Conservation (phyloP, 2,888 invertebrate species). For the Folsomia candida region DNA sequence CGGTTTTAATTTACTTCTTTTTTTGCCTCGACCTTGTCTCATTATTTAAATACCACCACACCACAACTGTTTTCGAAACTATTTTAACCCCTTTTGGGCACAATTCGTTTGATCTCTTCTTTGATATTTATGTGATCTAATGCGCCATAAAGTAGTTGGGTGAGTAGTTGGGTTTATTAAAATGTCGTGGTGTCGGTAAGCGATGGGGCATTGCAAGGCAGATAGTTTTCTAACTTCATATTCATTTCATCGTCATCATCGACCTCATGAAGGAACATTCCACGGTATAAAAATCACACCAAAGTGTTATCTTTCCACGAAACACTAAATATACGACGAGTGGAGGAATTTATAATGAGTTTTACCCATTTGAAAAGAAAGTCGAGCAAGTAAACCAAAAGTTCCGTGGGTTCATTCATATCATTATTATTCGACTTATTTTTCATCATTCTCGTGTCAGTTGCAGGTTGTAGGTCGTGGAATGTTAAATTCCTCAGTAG, state of each 20-base stretch:
- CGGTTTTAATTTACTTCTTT: too few relatives aligned
- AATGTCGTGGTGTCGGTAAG: too few relatives aligned
- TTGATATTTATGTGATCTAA: neutral
- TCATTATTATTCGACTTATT: too few relatives aligned
- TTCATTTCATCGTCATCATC: neutral
- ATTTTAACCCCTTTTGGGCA: neutral
- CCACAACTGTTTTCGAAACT: neutral
- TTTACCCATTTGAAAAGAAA: neutral
- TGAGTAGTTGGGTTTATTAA: neutral
- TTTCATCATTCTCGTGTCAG: neutral
- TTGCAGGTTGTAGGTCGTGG: neutral
- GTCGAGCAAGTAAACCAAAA: neutral
- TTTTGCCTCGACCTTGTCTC: neutral
- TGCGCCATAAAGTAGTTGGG: too few relatives aligned
- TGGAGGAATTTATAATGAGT: neutral
- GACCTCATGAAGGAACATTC: too few relatives aligned
- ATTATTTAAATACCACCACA: too few relatives aligned
- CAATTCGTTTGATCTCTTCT: too few relatives aligned
- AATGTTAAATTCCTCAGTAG: neutral
- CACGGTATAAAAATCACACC: neutral
- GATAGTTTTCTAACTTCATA: neutral
- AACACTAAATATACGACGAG: neutral
- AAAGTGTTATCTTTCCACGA: neutral
- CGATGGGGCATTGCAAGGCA: neutral
- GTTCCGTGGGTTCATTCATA: too few relatives aligned